phyloP scores from a whole-genome alignment of 2,888 invertebrate genomes.

The Loripinus fragilis region DNA sequence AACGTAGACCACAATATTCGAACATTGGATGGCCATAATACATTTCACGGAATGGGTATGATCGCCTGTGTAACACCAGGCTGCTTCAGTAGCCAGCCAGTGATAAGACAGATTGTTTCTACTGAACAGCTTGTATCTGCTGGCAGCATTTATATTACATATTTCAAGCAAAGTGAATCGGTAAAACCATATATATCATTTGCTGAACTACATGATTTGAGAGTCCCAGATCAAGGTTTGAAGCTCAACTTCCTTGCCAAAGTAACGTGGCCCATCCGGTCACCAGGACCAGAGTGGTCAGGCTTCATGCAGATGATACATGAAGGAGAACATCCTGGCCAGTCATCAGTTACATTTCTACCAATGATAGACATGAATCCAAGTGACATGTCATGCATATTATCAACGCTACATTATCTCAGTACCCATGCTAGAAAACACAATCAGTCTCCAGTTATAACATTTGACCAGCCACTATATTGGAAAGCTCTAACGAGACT shows the following conservation, averaged over 20 bases:
- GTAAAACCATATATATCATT: neutral
- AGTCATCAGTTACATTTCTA: slow-evolving; percentile 53
- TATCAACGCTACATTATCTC: slow-evolving; percentile 30
- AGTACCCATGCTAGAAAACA: neutral
- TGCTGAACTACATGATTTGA: neutral
- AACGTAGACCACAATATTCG: slow-evolving; percentile 36
- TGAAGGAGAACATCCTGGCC: slow-evolving; percentile 53
- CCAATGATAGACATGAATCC: slow-evolving; percentile 63
- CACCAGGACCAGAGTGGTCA: slow-evolving; percentile 53
- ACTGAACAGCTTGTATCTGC: slow-evolving; percentile 23
- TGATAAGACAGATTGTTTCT: slow-evolving; percentile 2
- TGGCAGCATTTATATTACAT: slow-evolving; percentile 7
- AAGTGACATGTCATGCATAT: slow-evolving; percentile 53
- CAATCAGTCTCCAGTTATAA: slow-evolving; percentile 37
- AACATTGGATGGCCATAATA: slow-evolving; percentile 36
- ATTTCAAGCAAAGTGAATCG: neutral
- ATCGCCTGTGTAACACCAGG: slow-evolving; percentile 31
- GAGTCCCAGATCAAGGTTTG: neutral
- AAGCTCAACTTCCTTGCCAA: slow-evolving; percentile 9
- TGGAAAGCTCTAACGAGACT: slow-evolving; percentile 54
- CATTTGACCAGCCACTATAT: slow-evolving; percentile 63
- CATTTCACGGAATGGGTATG: slow-evolving; percentile 1
- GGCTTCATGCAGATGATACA: slow-evolving; percentile 58
- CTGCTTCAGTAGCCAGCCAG: slow-evolving; percentile 19
- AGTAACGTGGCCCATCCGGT: slow-evolving; percentile 31